Base-by-base conservation (phyloP, 92 coral and sea anemone genomes). In the Palythoa caribaeorum region DNA sequence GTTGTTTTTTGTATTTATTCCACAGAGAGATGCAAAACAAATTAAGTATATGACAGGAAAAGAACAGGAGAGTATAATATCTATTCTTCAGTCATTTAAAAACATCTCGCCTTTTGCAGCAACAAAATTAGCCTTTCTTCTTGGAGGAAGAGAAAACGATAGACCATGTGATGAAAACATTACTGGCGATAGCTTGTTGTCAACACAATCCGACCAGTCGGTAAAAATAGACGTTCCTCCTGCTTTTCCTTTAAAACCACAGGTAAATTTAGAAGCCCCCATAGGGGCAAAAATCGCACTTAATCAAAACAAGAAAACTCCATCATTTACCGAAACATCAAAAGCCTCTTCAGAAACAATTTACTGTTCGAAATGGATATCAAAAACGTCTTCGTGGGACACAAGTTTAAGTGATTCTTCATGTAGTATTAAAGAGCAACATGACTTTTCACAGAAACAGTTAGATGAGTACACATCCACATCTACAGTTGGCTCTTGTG, bases 21-120 rank as follows among this genome's bases (percentile, higher is more conserved):
- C n/a, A 63, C 76, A 81, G 86, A 81, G 62, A 81, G 39, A 66
- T n/a, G 73, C 75, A 11, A 47, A 44, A 51, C 76, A n/a, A 14
- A 44, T 81, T 44, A 81, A 81, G 86, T 62, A 47, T 13, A 81
- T 81, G 86, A 81, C 86, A 12, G 19, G 2, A 28, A 28, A 19
- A 40, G 86, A 81, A 17, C 63, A 65, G 36, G 62, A 65, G 0
- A 52, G 21, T 53, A 12, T 81, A 6, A 81, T 44, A 9, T 36
- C 76, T 16, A 48, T 12, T 6, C 86, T 81, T 4, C 44, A 65
- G 28, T 48, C 59, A 48, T 81, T 81, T 68, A 66, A 28, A 60
- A 81, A 51, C 40, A 13, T 81, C 2, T 81, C 86, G 86, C 76
- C 62, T 7, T 81, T 81, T 21, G 57, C 59, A 21, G 63, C 55